Percentiles rank a stretch among this genome's conserved stretches.
phyloP scores from a whole-genome alignment of 2,888 invertebrate species.

The Aproaerema taeniolella region DNA sequence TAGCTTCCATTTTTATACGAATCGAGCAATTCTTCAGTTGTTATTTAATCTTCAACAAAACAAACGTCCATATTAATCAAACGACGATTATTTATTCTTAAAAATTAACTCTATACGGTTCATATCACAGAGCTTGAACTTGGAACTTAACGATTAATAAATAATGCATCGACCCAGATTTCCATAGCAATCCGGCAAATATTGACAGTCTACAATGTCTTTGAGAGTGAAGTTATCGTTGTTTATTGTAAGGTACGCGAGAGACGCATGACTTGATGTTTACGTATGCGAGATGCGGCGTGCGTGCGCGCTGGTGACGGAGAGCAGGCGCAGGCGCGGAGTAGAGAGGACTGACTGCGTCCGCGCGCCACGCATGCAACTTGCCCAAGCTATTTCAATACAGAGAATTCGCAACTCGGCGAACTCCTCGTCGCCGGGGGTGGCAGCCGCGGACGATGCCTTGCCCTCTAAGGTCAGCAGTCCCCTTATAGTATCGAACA shows the following conservation, averaged over 20 bases:
- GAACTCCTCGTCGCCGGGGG: constrained; percentile 44
- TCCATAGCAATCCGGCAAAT: no score
- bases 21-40: neutral
- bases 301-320: constrained; percentile 32
- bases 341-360: constrained; percentile 52
- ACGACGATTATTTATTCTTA: constrained; percentile 12
- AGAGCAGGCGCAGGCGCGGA: constrained; percentile 48
- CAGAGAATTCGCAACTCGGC: constrained; percentile 64
- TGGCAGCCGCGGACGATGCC: constrained; percentile 27
- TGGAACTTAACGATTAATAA: constrained; percentile 26
- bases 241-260: constrained; percentile 28
- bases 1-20: constrained; percentile 31
- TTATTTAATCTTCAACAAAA: constrained; percentile 17
- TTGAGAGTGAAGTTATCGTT: constrained; percentile 35
- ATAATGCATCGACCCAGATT: constrained; percentile 36
- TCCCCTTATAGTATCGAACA: constrained; percentile 19
- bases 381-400: constrained; percentile 69
- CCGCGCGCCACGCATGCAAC: constrained; percentile 37
- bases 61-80: constrained; percentile 20
- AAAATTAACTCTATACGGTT: constrained; percentile 2
- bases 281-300: constrained; percentile 44
- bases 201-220: no score
- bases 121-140: constrained; percentile 1
- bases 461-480: constrained; percentile 39
- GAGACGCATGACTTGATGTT: constrained; percentile 38